Evolutionary conservation across 2,113 vertebrate species (phyloP).

Genomic region (Bufo gargarizans): DNA sequence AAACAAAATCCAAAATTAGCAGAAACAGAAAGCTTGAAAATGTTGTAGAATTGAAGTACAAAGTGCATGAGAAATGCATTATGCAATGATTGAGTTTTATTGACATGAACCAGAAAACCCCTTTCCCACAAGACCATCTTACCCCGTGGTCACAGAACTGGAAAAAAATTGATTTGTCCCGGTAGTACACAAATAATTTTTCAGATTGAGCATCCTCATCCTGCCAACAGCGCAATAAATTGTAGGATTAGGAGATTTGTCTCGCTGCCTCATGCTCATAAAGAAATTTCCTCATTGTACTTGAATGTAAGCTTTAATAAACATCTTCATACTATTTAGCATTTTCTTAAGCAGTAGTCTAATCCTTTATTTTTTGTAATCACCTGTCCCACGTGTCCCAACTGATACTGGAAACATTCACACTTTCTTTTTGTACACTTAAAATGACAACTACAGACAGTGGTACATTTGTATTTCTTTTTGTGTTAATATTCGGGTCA

Average conservation of each 20-base stretch:
- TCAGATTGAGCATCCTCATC: not conserved
- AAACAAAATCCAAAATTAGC: too few relatives aligned
- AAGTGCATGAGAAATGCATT: too few relatives aligned
- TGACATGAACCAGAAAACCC: too few relatives aligned
- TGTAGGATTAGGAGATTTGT: not conserved
- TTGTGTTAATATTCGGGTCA: too few relatives aligned
- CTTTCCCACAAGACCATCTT: too few relatives aligned
- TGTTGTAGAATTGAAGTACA: too few relatives aligned
- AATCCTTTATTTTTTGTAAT: constrained; percentile 2
- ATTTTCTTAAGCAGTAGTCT: not conserved
- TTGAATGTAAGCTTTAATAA: not conserved
- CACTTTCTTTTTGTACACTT: not conserved
- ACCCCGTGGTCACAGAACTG: not conserved
- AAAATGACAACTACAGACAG: not conserved
- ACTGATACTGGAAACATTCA: not conserved
- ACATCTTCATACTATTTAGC: not conserved
- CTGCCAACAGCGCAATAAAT: not conserved
- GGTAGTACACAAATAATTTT: not conserved
- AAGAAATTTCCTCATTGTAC: not conserved
- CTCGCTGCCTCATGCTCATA: not conserved
- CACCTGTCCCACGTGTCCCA: not conserved
- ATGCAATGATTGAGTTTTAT: too few relatives aligned
- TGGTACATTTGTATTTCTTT: too few relatives aligned
- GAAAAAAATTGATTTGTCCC: not conserved
- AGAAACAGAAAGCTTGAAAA: too few relatives aligned